Percentiles rank a stretch among this genome's conserved stretches.
phyloP scores from a whole-genome alignment of 2,797 vertebrate species.

The Chromobotia macracanthus region DNA sequence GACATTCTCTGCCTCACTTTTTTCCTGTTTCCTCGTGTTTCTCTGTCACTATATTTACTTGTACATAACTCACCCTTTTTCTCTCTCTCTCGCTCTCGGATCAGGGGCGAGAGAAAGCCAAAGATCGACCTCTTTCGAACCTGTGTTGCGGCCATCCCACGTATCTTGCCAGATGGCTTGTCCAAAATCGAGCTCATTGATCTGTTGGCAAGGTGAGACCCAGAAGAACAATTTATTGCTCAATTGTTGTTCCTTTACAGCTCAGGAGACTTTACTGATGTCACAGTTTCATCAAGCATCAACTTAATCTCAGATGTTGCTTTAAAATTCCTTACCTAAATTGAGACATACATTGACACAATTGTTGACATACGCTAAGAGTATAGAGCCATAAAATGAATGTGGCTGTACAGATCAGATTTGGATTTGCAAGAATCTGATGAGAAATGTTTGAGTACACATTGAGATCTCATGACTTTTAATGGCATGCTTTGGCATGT shows the following conservation, averaged over 20 bases:
- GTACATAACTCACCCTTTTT: not conserved
- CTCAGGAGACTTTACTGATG: not conserved
- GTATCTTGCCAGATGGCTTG: slow-evolving; percentile 96
- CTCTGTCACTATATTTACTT: not conserved
- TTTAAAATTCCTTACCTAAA: not conserved
- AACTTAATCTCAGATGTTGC: not conserved
- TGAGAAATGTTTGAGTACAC: too few species aligned
- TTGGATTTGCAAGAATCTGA: too few species aligned
- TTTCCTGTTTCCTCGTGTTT: slow-evolving; percentile 7
- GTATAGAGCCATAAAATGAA: not conserved
- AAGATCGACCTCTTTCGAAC: slow-evolving; percentile 98
- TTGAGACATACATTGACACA: not conserved
- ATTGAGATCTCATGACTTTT: too few species aligned
- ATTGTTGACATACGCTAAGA: not conserved
- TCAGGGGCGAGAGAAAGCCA: slow-evolving; percentile 95
- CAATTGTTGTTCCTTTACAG: not conserved
- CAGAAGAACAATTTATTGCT: not conserved
- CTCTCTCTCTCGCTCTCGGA: slow-evolving; percentile 49
- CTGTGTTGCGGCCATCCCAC: slow-evolving; percentile 95
- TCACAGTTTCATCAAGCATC: not conserved
- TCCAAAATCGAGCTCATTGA: slow-evolving; percentile 97
- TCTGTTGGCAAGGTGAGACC: slow-evolving; percentile 88
- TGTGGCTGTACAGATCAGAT: too few species aligned
- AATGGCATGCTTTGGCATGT: too few species aligned
- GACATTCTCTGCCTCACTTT: slow-evolving; percentile 12